Evolutionary conservation across 2,113 vertebrate genomes (phyloP), one percentile per base, ranked within the genome.

Genomic region (Daubentonia madagascariensis): DNA sequence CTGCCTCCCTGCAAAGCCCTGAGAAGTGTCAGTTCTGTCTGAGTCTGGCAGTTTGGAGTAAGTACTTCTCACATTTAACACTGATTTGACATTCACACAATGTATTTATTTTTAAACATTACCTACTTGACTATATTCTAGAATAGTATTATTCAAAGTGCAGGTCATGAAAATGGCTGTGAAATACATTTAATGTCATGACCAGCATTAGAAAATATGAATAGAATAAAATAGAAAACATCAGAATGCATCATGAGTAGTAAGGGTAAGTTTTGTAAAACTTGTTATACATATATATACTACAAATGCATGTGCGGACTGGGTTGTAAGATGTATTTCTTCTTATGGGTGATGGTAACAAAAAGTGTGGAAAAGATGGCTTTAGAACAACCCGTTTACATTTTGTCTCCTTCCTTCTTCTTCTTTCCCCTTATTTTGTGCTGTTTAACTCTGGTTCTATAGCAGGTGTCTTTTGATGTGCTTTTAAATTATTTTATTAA

Each of bases 201-300:
- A 48, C 13, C 5, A 89, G 20, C 14, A 85, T 70, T 90, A 92
- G 67, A 79, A 81, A 96, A 72, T 81, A 72, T 43, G 37, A 85
- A 59, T 11, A 96, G 65, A 88, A 78, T 78, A 52, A 91, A 94
- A 72, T 54, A 95, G n/a, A 87, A 81, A 86, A 83, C 25, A 78
- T 67, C 35, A 78, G 72, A 67, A 57, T 59, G 40, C 1, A 52
- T 68, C 45, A 43, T 35, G 8, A 48, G 11, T 67, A 70, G 52
- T 23, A 84, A 73, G 40, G 23, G 11, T 81, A 88, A 17, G n/a
- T 92, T 86, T 86, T 81, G 22, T 88, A 73, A 78, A 91, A 20
- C 22, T 85, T 37, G 17, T 40, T 57, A 43, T 59, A 68, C 11
- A 40, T 28, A 63, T 37, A 48, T n/a, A 30, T 57, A 57, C 20